phyloP scores from a whole-genome alignment of 2,113 vertebrate species.

The Dascyllus trimaculatus region DNA sequence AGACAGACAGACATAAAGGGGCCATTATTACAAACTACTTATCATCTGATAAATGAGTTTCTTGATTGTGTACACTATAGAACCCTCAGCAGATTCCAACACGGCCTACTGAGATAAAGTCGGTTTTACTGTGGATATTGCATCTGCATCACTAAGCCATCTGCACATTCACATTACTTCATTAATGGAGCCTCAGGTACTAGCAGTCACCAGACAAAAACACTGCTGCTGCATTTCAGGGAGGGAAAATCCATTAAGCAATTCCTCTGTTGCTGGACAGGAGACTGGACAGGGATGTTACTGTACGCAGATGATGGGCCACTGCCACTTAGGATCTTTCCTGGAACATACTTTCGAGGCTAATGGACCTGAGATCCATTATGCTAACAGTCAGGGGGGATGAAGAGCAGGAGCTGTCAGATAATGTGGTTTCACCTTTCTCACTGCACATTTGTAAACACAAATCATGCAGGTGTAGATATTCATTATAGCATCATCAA shows the following conservation, averaged over 20 bases:
- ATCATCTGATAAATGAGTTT: background rate
- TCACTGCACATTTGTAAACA: background rate
- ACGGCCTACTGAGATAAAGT: background rate
- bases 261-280: constrained; percentile 40
- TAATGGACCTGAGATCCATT: constrained; percentile 80
- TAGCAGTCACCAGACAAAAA: constrained; percentile 9
- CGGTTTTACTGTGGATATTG: background rate
- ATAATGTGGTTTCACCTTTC: background rate
- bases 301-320: constrained; percentile 39
- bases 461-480: background rate
- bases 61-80: background rate
- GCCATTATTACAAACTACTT: background rate
- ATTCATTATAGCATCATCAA: background rate
- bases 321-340: constrained; percentile 68
- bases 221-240: constrained; percentile 25
- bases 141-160: constrained; percentile 16
- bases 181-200: constrained; percentile 20
- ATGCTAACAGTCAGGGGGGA: constrained; percentile 43
- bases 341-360: constrained; percentile 76
- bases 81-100: background rate
- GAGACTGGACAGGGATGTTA: constrained; percentile 29
- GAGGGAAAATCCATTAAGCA: constrained; percentile 62
- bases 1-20: constrained; percentile 3
- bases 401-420: constrained; percentile 1
- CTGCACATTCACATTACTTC: background rate